phyloP scores from a whole-genome alignment of 2,113 vertebrate genomes.

The Baryphthengus martii region DNA sequence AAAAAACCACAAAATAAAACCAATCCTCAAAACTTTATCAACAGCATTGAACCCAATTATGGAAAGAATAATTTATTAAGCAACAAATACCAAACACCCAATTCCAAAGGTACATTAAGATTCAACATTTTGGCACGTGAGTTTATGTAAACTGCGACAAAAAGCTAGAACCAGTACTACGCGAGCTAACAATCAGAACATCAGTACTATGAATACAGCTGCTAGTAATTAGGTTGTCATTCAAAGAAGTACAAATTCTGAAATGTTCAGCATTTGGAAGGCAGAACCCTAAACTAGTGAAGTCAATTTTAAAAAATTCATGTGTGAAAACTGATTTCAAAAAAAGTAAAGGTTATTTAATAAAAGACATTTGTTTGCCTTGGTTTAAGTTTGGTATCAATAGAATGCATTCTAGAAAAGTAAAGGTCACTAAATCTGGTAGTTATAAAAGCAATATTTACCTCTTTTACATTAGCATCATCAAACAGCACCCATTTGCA shows the following conservation, averaged over 20 bases:
- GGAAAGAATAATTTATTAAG: background rate
- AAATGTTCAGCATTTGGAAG: background rate
- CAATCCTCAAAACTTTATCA: background rate
- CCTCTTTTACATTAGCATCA: constrained; percentile 98
- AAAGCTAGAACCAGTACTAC: background rate
- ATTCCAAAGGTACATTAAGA: background rate
- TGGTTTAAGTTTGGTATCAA: background rate
- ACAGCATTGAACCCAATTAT: background rate
- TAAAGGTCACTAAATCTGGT: background rate
- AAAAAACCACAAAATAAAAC: background rate
- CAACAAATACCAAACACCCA: background rate
- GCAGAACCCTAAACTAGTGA: background rate
- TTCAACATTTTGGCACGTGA: background rate
- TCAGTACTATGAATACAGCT: background rate
- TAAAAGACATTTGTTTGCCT: background rate
- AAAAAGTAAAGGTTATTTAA: background rate
- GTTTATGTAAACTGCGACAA: background rate
- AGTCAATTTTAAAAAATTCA: background rate
- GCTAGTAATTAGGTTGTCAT: background rate
- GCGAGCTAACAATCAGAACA: background rate
- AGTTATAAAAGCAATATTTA: constrained; percentile 31
- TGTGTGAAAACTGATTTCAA: background rate
- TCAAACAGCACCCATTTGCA: constrained; percentile 98
- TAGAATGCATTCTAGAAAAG: background rate
- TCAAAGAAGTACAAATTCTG: background rate